A percentile compares a stretch with the other conserved stretches of the same genome.
phyloP scores from a whole-genome alignment of 2,113 vertebrate genomes.

The Pelecanus crispus region DNA sequence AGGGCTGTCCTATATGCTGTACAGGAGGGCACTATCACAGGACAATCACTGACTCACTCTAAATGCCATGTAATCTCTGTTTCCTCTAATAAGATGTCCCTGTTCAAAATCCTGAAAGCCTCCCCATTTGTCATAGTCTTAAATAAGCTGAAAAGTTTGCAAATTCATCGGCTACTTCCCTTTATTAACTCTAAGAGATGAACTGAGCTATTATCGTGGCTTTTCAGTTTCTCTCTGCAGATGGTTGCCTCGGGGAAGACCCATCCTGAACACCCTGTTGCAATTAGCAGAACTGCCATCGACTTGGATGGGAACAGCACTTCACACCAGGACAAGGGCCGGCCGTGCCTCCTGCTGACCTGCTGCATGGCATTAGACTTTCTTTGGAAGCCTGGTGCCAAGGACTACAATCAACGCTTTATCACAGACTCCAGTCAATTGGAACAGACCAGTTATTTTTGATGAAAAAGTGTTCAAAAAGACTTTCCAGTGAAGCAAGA shows the following conservation, averaged over 20 bases:
- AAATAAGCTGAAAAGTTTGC: not conserved
- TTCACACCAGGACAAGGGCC: not conserved
- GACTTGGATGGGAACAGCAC: not conserved
- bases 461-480: not conserved
- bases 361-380: not conserved
- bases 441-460: not conserved
- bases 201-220: not conserved
- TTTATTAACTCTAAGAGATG: not conserved
- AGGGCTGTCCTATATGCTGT: not conserved
- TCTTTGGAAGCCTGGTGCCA: not conserved
- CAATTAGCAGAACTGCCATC: not conserved
- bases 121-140: not conserved
- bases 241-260: not conserved
- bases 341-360: not conserved
- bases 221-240: not conserved
- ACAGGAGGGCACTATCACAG: not conserved
- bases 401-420: not conserved
- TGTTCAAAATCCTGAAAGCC: not conserved
- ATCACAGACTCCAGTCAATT: not conserved
- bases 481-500: not conserved
- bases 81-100: not conserved
- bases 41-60: not conserved
- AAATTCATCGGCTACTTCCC: not conserved
- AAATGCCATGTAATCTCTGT: fast-evolving
- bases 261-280: not conserved